A percentile compares a stretch with the other conserved stretches of the same genome.
Conservation (phyloP, 2,113 vertebrate species). For the human (Homo sapiens) region GRCh38 chr4:172358001-172358500, state of each 20-base stretch:
- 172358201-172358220: not conserved
- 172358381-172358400: not conserved
- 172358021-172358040: not conserved
- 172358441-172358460: no score
- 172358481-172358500: no score
- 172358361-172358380: not conserved
- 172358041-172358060: not conserved
- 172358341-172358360: not conserved
- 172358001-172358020: not conserved
- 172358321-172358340: not conserved
- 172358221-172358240: rapidly evolving
- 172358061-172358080: not conserved
- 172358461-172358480: no score
- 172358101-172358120: not conserved
- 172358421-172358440: no score
- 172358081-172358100: not conserved
- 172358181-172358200: not conserved
- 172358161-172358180: not conserved
- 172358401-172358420: no score
- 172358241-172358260: not conserved
- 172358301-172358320: not conserved
- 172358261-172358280: not conserved
- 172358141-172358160: not conserved
- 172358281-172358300: not conserved
- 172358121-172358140: not conserved